These are phyloP conservation scores for Drosophila lutescens DNA, from an alignment of 2,888 invertebrate species.

Conservation along the genomic window DNA sequence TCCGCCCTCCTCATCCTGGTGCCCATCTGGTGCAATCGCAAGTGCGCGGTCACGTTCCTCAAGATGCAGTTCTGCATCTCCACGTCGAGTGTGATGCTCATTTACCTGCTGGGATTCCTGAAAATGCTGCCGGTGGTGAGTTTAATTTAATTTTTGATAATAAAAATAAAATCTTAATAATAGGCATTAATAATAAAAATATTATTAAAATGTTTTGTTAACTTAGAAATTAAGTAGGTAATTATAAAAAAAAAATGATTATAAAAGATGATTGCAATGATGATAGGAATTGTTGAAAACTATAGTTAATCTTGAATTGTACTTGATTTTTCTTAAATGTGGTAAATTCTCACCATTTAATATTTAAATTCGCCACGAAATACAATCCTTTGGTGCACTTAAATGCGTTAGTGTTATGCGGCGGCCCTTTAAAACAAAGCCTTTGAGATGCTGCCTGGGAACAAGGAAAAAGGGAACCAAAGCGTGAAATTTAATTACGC, in stretches of 20 bases:
- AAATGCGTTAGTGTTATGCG: conserved; percentile 7
- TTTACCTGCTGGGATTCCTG: conserved; percentile 85
- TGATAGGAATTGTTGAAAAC: too few relatives aligned
- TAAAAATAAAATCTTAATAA: too few relatives aligned
- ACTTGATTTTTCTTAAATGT: background rate
- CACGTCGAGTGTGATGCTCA: conserved; percentile 89
- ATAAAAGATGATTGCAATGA: too few relatives aligned
- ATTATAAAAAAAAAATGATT: background rate
- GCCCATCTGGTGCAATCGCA: conserved; percentile 84
- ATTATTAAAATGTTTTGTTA: too few relatives aligned
- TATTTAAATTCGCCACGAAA: background rate
- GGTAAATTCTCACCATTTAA: background rate
- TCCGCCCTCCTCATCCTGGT: conserved; percentile 83
- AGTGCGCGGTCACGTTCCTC: conserved; percentile 87
- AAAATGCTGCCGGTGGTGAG: conserved; percentile 85
- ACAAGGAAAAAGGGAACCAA: conserved; percentile 36
- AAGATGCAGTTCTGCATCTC: conserved; percentile 89
- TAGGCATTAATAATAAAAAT: too few relatives aligned
- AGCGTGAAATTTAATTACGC: conserved; percentile 72
- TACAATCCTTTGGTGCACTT: conserved; percentile 16
- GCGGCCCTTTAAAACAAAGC: conserved; percentile 43
- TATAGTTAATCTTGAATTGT: too few relatives aligned
- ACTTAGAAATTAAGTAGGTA: background rate
- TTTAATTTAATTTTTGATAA: conserved; percentile 18
- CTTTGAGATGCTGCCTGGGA: conserved; percentile 36